Evolutionary conservation across 1,140 invertebrate species (phyloP).

Genomic region (Copidosoma floridanum): DNA sequence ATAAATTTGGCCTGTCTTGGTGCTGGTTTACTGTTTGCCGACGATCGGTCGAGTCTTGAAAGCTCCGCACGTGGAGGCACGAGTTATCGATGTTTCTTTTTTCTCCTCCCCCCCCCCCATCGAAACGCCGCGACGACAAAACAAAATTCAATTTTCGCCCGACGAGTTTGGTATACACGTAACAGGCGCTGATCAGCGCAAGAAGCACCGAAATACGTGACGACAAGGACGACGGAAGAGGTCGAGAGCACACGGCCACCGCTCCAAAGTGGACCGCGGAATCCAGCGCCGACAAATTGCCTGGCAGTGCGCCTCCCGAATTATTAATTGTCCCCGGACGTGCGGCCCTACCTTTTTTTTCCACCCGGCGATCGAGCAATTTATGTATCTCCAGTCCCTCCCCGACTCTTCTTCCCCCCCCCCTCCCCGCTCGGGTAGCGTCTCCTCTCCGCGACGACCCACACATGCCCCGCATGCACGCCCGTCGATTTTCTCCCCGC

Average conservation of each 20-base stretch:
- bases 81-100: too few relatives aligned
- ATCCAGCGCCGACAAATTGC: conserved; percentile 50
- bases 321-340: conserved; percentile 50
- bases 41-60: conserved; percentile 14
- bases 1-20: too few relatives aligned
- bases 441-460: too few relatives aligned
- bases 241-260: conserved; percentile 28
- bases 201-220: conserved; percentile 16
- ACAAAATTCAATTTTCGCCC: conserved; percentile 14
- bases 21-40: too few relatives aligned
- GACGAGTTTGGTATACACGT: conserved; percentile 13
- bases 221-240: conserved; percentile 28
- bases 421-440: too few relatives aligned
- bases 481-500: conserved; percentile 30
- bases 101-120: neutral
- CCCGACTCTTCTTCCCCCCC: too few relatives aligned
- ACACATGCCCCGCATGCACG: too few relatives aligned
- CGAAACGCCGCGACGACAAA: neutral
- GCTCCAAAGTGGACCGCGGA: conserved; percentile 24
- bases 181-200: conserved; percentile 6
- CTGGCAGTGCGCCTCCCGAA: conserved; percentile 35
- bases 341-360: conserved; percentile 33
- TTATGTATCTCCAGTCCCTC: conserved; percentile 24
- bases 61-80: too few relatives aligned
- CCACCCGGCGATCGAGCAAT: conserved; percentile 23